Base-by-base conservation (phyloP, 2,113 vertebrate species). In the Marmota flaviventris region DNA sequence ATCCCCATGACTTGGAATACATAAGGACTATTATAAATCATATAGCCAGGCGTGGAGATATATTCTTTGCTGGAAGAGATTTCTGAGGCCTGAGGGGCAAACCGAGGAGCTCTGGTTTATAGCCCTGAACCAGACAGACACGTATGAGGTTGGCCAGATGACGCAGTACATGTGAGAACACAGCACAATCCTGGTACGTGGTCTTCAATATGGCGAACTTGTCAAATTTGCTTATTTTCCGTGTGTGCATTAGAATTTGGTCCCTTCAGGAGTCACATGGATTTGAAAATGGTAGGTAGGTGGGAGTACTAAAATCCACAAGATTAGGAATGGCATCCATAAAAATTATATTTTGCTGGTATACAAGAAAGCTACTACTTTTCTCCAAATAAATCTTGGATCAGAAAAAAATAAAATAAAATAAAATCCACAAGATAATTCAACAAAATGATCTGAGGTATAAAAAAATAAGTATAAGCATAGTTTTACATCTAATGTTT, bases 21-120 rank as follows among this genome's bases (percentile, higher is more conserved):
- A 97, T 97, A 95, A 96, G 97, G 96, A 94, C 72, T 10, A 76
- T 83, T 96, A 96, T 98, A 98, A 98, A 98, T 98, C 95, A 97
- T 84, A 87, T 14, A 95, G 75, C 89, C 13, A 75, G 94, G 79
- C 39, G 93, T 96, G 53, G 5, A 69, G 89, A 72, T 96, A 94
- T 17, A 69, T 22, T 95, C 90, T 97, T 96, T 92, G 83, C 95
- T 87, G 5, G 96, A 93, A 95, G 96, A 98, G 96, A 94, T 96
- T 96, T 93, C 89, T 96, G 91, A 97, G 92, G 18, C 90, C 89
- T 94, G 65, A 86, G 27, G 70, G 94, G 95, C 76, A 97, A 96
- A 25, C 69, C 14, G 51, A 97, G 88, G 85, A 94, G 96, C 97
- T 97, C 96, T 94, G 97, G 82, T 96, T 86, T 91, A 89, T 85